Base-by-base conservation (phyloP, 2,113 vertebrate species). In the Penelope pileata region DNA sequence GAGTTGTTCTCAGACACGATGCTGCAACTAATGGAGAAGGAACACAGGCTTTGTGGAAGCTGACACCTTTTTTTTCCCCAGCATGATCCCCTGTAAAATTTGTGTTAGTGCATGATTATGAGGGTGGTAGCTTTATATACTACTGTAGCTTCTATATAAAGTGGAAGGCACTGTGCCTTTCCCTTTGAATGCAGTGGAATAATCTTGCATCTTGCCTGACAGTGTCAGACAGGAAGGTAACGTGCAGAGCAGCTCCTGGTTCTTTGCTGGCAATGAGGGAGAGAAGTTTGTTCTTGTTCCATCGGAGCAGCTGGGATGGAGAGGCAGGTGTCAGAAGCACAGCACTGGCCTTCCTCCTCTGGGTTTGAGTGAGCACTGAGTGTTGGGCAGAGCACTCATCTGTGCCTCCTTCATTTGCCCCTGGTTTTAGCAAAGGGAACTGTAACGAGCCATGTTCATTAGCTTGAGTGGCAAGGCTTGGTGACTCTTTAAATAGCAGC, bases 401-500 rank as follows among this genome's bases (percentile, higher is more conserved):
- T 30, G 10, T 76, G 58, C 23, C 26, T 72, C 74, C 88, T 62
- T 59, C 77, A 26, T 90, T 85, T 86, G 60, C 38, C 70, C 81
- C 93, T 54, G 48, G 43, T 84, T 94, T 91, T 68, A 86, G 92
- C 54, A 42, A 32, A 91, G 82, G 60, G 76, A 56, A 43, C 9
- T 0, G 66, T 92, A 89, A 84, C 54, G 70, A 95, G 85, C 76
- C 36, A 1, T 70, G 90, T 70, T 96, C 90, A 56, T 91, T 87
- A 89, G 78, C 36, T 30, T 13, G 54, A 58, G n/a, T 58, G 30
- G 11, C 54, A 58, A 30, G 54, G 18, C 7, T 56, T n/a, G 54
- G 54, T n/a, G 32, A 32, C 54, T 80, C 96, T 94, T 92, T 94
- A 96, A 96, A 96, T 92, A 95, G 94, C 89, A 86, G 14, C 69